phyloP scores from a whole-genome alignment of 2,888 invertebrate genomes.

The Melanargia galathea region DNA sequence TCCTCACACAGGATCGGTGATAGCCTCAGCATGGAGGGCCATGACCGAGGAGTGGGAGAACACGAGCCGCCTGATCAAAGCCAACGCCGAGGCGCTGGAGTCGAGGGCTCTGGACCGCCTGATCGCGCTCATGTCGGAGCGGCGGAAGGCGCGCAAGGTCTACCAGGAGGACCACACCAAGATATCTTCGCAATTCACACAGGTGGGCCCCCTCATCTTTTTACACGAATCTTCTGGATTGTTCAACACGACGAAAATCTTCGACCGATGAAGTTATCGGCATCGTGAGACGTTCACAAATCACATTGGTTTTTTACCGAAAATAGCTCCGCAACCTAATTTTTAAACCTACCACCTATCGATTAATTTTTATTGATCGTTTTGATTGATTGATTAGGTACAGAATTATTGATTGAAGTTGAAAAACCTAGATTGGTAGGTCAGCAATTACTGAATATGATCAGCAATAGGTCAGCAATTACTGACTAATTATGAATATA shows the following conservation, averaged over 20 bases:
- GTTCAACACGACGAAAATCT: background rate
- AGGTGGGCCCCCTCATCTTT: slow-evolving; percentile 68
- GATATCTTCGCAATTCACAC: slow-evolving; percentile 90
- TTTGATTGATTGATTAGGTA: too few species aligned
- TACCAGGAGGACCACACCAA: slow-evolving; percentile 95
- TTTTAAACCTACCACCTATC: too few species aligned
- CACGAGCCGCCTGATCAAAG: slow-evolving; percentile 89
- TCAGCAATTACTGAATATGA: too few species aligned
- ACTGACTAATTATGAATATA: too few species aligned
- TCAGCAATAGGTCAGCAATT: too few species aligned
- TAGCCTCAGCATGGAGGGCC: slow-evolving; percentile 89
- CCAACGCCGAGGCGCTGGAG: slow-evolving; percentile 93
- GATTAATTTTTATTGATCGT: too few species aligned
- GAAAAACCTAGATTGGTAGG: too few species aligned
- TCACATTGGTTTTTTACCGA: too few species aligned
- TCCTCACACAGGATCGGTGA: slow-evolving; percentile 80
- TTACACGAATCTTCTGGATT: background rate
- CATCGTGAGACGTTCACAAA: too few species aligned
- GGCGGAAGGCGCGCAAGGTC: slow-evolving; percentile 91
- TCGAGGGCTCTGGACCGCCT: slow-evolving; percentile 91
- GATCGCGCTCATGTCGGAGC: slow-evolving; percentile 90
- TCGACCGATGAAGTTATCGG: too few species aligned
- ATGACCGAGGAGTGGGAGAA: slow-evolving; percentile 95
- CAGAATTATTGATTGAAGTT: too few species aligned
- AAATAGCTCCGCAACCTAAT: too few species aligned